Conservation (phyloP, 2,888 invertebrate species). For the Chloromyia formosa region DNA sequence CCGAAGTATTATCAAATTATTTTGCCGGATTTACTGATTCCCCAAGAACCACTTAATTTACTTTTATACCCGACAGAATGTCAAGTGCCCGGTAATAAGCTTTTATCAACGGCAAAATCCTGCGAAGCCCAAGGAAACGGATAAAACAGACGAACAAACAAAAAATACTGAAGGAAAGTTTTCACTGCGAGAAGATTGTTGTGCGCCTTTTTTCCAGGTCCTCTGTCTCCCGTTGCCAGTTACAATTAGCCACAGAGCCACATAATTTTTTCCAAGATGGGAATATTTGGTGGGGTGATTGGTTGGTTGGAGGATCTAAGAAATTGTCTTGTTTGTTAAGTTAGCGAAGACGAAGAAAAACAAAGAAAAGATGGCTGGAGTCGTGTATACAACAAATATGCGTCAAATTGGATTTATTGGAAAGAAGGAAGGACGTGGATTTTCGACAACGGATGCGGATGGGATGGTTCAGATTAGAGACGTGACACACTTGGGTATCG, state of each 20-base stretch:
- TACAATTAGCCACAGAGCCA: conserved; percentile 20
- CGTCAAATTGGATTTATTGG: conserved; percentile 29
- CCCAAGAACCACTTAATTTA: conserved; percentile 44
- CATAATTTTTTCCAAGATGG: background rate
- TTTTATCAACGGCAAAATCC: conserved; percentile 36
- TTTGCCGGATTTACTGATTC: conserved; percentile 41
- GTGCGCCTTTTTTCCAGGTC: background rate
- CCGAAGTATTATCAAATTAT: conserved; percentile 40
- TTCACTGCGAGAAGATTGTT: conserved; percentile 16
- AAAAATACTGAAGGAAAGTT: conserved; percentile 16
- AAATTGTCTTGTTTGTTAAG: background rate
- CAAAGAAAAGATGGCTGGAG: background rate
- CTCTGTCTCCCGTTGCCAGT: background rate
- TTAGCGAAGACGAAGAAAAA: background rate
- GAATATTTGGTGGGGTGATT: background rate
- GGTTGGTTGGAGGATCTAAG: background rate
- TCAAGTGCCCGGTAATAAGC: conserved; percentile 43
- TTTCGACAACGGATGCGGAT: background rate
- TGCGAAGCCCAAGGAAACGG: background rate
- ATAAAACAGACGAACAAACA: conserved; percentile 2
- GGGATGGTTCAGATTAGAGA: background rate
- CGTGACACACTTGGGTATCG: background rate
- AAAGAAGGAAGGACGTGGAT: background rate
- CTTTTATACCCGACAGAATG: conserved; percentile 41
- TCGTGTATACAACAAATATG: conserved; percentile 15